Percentiles rank a stretch among this genome's conserved stretches.
Conservation (phyloP, 2,113 vertebrate species). For the Notechis scutatus region DNA sequence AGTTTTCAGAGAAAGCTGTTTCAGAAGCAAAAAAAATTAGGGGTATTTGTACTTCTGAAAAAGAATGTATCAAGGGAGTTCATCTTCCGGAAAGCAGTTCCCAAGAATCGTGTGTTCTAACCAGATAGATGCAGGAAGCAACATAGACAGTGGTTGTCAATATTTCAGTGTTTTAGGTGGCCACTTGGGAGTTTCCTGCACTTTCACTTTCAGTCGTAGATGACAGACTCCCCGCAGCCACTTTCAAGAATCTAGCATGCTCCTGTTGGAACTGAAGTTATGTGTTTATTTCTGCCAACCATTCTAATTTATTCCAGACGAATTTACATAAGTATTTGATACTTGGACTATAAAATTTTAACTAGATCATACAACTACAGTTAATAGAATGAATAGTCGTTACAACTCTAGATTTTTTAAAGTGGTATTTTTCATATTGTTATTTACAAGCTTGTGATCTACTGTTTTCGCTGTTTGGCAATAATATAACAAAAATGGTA, state of each 20-base stretch:
- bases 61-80: neutral
- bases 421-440: neutral
- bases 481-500: neutral
- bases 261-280: neutral
- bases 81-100: neutral
- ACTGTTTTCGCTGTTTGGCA: neutral
- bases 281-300: neutral
- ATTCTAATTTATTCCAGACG: neutral
- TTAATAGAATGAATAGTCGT: neutral
- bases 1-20: neutral
- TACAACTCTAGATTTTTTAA: neutral
- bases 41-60: neutral
- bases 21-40: neutral
- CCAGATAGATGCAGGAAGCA: constrained; percentile 55
- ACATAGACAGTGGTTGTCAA: constrained; percentile 43
- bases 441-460: neutral
- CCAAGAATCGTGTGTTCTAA: neutral
- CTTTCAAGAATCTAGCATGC: constrained; percentile 13
- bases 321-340: neutral
- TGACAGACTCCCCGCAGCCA: constrained; percentile 17
- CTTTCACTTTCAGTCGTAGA: constrained; percentile 60
- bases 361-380: neutral
- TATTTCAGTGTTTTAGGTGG: constrained; percentile 21
- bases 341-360: neutral
- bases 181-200: constrained; percentile 54